Percentiles rank a stretch among this genome's conserved stretches.
phyloP scores from a whole-genome alignment of 2,888 invertebrate species.

The Lasius fuliginosus region DNA sequence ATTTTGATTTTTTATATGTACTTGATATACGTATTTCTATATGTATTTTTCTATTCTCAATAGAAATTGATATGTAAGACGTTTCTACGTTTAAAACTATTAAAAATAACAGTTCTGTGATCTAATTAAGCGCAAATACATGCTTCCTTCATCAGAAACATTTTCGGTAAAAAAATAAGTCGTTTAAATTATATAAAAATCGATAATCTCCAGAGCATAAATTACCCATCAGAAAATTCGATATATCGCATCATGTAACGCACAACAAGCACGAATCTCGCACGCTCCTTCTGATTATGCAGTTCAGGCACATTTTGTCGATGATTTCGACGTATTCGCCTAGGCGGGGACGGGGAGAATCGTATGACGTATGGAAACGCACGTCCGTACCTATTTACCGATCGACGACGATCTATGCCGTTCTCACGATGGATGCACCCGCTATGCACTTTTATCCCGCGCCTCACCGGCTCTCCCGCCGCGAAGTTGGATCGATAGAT shows the following conservation, averaged over 20 bases:
- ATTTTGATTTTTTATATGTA: too few species aligned
- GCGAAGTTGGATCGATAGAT: constrained; percentile 73
- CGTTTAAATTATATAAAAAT: neutral
- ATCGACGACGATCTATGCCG: constrained; percentile 70
- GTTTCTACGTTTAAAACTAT: neutral
- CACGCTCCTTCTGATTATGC: constrained; percentile 33
- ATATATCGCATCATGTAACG: neutral
- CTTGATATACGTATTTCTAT: neutral
- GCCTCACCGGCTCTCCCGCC: constrained; percentile 35
- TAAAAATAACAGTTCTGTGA: neutral
- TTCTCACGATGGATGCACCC: constrained; percentile 65
- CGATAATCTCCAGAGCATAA: neutral
- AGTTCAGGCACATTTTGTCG: constrained; percentile 65
- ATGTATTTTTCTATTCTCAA: neutral
- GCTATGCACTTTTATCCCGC: constrained; percentile 72
- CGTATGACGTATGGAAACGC: constrained; percentile 55
- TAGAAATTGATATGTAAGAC: constrained; percentile 49
- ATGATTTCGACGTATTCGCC: constrained; percentile 52
- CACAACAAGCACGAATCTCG: constrained; percentile 28
- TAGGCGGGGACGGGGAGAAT: constrained; percentile 42
- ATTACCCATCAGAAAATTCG: constrained; percentile 4
- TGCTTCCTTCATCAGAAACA: neutral
- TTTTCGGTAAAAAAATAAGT: neutral
- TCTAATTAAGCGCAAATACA: neutral
- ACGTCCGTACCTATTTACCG: constrained; percentile 52